A percentile compares a stretch with the other conserved stretches of the same genome.
Evolutionary conservation across 2,113 vertebrate species (phyloP).

Genomic region (Turdus rufiventris): DNA sequence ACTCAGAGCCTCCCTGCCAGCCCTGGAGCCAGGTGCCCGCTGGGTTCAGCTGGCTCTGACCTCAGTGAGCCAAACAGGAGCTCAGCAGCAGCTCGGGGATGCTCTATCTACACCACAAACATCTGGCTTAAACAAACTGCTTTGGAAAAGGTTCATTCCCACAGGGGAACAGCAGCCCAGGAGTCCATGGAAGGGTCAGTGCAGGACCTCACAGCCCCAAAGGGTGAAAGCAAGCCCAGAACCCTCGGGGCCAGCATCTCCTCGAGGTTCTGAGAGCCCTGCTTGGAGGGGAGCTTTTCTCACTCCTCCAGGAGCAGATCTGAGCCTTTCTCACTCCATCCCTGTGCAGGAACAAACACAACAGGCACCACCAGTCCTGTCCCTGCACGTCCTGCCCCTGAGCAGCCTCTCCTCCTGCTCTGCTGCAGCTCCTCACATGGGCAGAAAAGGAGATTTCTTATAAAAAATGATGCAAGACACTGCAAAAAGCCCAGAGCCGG

Average conservation of each 20-base stretch:
- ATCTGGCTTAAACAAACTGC: background rate
- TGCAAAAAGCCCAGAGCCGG: background rate
- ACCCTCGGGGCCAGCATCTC: background rate
- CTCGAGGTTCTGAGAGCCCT: rapidly evolving
- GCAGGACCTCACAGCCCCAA: rapidly evolving
- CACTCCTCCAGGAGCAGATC: rapidly evolving
- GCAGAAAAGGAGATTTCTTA: slow-evolving; percentile 9
- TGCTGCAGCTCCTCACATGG: background rate
- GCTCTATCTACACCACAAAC: background rate
- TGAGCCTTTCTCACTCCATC: background rate
- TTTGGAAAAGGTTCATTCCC: background rate
- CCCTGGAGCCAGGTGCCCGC: rapidly evolving
- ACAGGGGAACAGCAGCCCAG: rapidly evolving
- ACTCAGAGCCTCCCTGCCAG: background rate
- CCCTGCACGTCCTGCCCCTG: slow-evolving; percentile 11
- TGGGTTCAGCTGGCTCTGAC: background rate
- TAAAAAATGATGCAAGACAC: background rate
- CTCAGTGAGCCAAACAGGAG: background rate
- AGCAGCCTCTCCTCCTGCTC: background rate
- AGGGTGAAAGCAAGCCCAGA: background rate
- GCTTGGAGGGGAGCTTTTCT: rapidly evolving
- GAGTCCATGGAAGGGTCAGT: rapidly evolving
- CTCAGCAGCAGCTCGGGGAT: background rate
- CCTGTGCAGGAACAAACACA: background rate
- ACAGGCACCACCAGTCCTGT: background rate